These are phyloP conservation scores for Dicerorhinus sumatrensis DNA, from an alignment of 2,113 vertebrate genomes.

Conservation along the genomic window DNA sequence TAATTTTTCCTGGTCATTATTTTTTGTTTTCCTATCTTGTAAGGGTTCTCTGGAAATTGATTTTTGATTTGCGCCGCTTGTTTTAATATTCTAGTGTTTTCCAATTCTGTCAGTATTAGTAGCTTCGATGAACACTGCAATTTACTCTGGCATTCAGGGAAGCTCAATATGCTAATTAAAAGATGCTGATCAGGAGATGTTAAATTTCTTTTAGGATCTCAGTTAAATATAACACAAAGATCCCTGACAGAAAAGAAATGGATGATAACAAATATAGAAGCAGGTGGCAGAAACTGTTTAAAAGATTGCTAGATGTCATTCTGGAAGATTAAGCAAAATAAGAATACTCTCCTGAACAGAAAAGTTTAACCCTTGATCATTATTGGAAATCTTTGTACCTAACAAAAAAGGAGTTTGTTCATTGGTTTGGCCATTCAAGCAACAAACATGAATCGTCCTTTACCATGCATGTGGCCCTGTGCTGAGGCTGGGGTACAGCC, in stretches of 20 bases:
- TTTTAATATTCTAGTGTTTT: constrained; percentile 79
- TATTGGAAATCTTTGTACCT: not conserved
- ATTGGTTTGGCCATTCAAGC: not conserved
- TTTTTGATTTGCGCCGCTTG: constrained; percentile 75
- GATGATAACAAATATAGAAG: constrained; percentile 75
- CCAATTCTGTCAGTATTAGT: constrained; percentile 68
- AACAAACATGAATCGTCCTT: not conserved
- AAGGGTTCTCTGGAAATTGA: constrained; percentile 72
- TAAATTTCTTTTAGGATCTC: constrained; percentile 77
- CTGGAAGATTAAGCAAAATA: constrained; percentile 66
- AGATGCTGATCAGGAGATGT: constrained; percentile 77
- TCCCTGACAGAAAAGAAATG: constrained; percentile 75
- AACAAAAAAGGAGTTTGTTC: not conserved
- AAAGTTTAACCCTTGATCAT: constrained; percentile 54
- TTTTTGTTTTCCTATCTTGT: constrained; percentile 72
- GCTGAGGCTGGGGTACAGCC: not conserved
- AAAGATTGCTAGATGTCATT: constrained; percentile 73
- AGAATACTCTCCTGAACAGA: constrained; percentile 59
- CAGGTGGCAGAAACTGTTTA: constrained; percentile 69
- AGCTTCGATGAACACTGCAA: constrained; percentile 67
- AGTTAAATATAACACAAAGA: constrained; percentile 77
- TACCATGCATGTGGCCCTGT: fast-evolving
- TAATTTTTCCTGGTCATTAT: constrained; percentile 69
- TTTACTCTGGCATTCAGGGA: constrained; percentile 63
- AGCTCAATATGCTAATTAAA: constrained; percentile 80